Base-by-base conservation (phyloP, 2,888 invertebrate species). In the Piscicola geometra region DNA sequence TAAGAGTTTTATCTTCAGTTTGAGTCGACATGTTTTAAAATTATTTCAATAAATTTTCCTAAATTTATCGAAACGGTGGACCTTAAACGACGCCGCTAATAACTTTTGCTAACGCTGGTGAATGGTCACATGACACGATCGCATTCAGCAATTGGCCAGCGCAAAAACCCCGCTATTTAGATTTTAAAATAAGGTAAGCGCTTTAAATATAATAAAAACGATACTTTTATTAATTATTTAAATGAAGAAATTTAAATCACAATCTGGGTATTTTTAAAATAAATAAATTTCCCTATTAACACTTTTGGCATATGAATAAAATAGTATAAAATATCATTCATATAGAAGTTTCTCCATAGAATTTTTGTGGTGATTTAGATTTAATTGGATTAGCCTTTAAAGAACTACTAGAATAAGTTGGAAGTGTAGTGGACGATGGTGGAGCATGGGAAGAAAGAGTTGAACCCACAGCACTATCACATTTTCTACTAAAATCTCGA, bases 1-100 rank as follows among this genome's bases (percentile, higher is more conserved):
- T 56, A 3, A 52, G 21, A 35, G 56, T 32, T 73, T 73, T 73
- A 52, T 73, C 64, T 64, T 73, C 73, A 30, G 64, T 56, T 64
- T 73, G 60, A 1, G 73, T 73, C 33, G 73, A 52, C 73, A 73
- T 73, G 28, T 52, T 50, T 50, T 9, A 9, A 25, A 18, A 56
- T 56, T 56, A 18, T 18, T 56, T 25, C 21, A 18, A 15, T 15
- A 25, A 25, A 5, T 56, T 5, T 25, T 25, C 60, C 25, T 56
- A 56, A 56, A 56, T 15, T 56, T 56, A 56, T 56, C 60, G 60
- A 56, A 21, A 56, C 60, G 5, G n/a, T 21, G 60, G 60, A 56
- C 60, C 60, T 56, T 56, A 56, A 56, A 21, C 60, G 60, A 56
- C 60, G 60, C 60, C 60, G 60, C 21, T 56, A 56, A 56, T 56